phyloP scores from a whole-genome alignment of 2,113 vertebrate species.

The Cyprinus carpio region DNA sequence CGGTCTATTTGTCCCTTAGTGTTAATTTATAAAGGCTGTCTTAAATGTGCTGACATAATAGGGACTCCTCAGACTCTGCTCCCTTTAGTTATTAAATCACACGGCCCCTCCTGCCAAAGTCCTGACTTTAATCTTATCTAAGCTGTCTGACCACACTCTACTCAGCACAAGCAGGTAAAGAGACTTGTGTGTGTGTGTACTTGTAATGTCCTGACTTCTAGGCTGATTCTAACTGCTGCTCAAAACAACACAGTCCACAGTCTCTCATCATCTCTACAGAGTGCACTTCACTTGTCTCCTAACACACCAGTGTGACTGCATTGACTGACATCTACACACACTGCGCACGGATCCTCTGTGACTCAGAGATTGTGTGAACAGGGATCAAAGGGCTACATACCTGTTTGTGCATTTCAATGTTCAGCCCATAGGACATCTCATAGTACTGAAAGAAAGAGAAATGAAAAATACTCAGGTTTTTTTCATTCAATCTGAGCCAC shows the following conservation, averaged over 20 bases:
- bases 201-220: slow-evolving; percentile 44
- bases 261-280: slow-evolving; percentile 25
- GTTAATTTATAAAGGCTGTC: slow-evolving; percentile 62
- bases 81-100: slow-evolving; percentile 69
- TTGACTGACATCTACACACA: slow-evolving; percentile 37
- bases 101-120: slow-evolving; percentile 67
- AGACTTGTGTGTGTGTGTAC: slow-evolving; percentile 22
- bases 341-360: slow-evolving; percentile 21
- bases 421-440: slow-evolving; percentile 98
- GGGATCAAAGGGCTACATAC: slow-evolving; percentile 65
- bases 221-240: slow-evolving; percentile 12
- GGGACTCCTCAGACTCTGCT: slow-evolving; percentile 56
- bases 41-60: slow-evolving; percentile 61
- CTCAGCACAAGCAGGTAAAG: slow-evolving; percentile 39
- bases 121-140: slow-evolving; percentile 75
- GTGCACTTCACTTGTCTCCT: slow-evolving; percentile 39
- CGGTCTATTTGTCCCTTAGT: slow-evolving; percentile 1
- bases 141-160: slow-evolving; percentile 61
- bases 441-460: slow-evolving; percentile 84
- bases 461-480: not conserved
- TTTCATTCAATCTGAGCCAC: slow-evolving; percentile 18
- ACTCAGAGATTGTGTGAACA: slow-evolving; percentile 30
- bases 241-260: slow-evolving; percentile 24
- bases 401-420: slow-evolving; percentile 99
- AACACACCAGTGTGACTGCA: slow-evolving; percentile 32